Evolutionary conservation across 2,888 invertebrate species (phyloP).

Genomic region (Minunthozetes semirufus): DNA sequence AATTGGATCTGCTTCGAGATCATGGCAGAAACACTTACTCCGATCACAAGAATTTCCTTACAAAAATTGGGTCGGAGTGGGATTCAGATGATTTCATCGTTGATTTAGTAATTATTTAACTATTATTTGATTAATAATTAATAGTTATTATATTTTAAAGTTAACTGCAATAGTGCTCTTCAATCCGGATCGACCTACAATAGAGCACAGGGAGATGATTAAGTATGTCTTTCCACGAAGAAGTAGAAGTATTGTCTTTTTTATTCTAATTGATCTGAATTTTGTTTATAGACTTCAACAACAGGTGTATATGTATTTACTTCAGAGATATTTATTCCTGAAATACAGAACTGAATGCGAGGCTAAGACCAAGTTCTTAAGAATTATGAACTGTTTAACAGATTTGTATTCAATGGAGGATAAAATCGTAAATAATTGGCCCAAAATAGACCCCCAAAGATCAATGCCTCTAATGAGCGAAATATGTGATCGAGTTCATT

Average conservation of each 20-base stretch:
- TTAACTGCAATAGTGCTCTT: neutral
- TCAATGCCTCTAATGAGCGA: neutral
- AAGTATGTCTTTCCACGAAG: neutral
- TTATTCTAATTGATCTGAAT: neutral
- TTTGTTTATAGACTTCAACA: neutral
- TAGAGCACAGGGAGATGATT: neutral
- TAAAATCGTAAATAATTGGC: neutral
- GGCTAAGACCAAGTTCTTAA: neutral
- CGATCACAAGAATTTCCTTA: neutral
- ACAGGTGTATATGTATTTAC: neutral
- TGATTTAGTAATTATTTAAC: neutral
- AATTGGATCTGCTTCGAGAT: neutral
- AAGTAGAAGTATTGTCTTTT: too few relatives aligned
- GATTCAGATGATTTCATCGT: neutral
- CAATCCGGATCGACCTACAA: neutral
- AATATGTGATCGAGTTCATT: neutral
- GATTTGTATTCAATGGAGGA: neutral
- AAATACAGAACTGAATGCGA: neutral
- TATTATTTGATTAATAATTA: too few relatives aligned
- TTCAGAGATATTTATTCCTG: neutral
- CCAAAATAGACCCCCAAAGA: neutral
- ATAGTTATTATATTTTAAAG: neutral
- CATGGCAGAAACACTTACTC: neutral
- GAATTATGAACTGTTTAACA: neutral
- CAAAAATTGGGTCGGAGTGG: neutral